A percentile compares a stretch with the other conserved stretches of the same genome.
phyloP scores from a whole-genome alignment of 1,140 invertebrate genomes.

The Coptotermes formosanus region DNA sequence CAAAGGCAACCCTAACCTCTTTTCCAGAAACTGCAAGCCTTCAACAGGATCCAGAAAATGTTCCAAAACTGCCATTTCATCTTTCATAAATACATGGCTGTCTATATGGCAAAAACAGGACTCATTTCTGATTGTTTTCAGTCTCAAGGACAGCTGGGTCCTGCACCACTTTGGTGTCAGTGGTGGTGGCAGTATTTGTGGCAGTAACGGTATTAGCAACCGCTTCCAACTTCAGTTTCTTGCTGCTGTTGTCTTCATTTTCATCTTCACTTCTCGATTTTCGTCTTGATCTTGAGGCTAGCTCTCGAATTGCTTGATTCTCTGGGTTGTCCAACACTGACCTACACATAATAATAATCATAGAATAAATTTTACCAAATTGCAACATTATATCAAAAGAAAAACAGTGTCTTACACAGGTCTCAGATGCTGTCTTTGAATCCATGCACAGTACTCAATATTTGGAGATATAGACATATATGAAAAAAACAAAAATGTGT shows the following conservation, averaged over 20 bases:
- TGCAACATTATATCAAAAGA: not conserved
- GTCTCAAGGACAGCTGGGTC: not conserved
- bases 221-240: not conserved
- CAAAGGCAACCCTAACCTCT: not conserved
- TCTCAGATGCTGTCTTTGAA: too few relatives aligned
- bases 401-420: too few relatives aligned
- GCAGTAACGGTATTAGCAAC: not conserved
- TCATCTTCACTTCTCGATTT: not conserved
- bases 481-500: too few relatives aligned
- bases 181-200: not conserved
- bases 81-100: not conserved
- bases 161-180: not conserved
- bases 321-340: conserved; percentile 48
- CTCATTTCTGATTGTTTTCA: not conserved
- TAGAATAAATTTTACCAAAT: not conserved
- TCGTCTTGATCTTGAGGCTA: conserved; percentile 33
- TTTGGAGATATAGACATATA: too few relatives aligned
- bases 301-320: conserved; percentile 36
- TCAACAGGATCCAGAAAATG: not conserved
- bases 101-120: not conserved
- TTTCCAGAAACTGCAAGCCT: not conserved
- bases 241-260: not conserved
- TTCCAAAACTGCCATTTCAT: not conserved
- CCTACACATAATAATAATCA: not conserved
- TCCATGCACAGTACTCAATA: too few relatives aligned